Evolutionary conservation across 2,797 vertebrate species (phyloP), one percentile per base, ranked within the genome.

Genomic region (Astyanax mexicanus): DNA sequence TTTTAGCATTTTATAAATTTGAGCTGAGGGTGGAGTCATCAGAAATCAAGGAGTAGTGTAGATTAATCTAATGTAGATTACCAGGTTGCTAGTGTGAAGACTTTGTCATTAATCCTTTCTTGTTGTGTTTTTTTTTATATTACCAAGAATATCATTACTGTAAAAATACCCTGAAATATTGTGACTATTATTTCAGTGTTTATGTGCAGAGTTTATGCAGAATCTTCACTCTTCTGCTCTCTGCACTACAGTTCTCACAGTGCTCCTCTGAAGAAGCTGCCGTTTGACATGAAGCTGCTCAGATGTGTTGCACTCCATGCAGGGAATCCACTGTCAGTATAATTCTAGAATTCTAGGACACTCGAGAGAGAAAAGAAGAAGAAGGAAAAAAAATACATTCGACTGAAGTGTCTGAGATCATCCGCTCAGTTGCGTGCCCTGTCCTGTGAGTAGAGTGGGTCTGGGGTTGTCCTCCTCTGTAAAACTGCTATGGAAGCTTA

Each of bases 331-430:
- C 11, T 12, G 17, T 38, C 44, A n/a, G 17, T 49, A 44, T 27
- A 69, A 29, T 44, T 58, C 40, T 70, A 38, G 23, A 69, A 29
- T 44, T 58, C 40, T 70, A 38, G 23, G 38, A 40, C 4, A 15
- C 35, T 38, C 15, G 3, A 13, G 32, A 6, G 6, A 4, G 61
- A 19, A 38, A 12, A 17, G 7, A 37, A 25, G n/a, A 32, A n/a
- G n/a, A n/a, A n/a, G 6, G 9, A 4, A 49, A 15, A 27, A 13
- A 25, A 8, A 37, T 27, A 13, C 15, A 32, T 54, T 54, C 23
- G 25, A 29, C 7, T 55, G 25, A 44, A 8, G 25, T 32, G 17
- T 62, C 25, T 38, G 0, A 32, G 21, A 19, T 21, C 17, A 35
- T 57, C 45, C 57, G 52, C 47, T 12, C 27, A 35, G 35, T 29